A percentile compares a stretch with the other conserved stretches of the same genome.
Conservation (phyloP, 2,888 invertebrate genomes). For the Gymnocheta viridis region DNA sequence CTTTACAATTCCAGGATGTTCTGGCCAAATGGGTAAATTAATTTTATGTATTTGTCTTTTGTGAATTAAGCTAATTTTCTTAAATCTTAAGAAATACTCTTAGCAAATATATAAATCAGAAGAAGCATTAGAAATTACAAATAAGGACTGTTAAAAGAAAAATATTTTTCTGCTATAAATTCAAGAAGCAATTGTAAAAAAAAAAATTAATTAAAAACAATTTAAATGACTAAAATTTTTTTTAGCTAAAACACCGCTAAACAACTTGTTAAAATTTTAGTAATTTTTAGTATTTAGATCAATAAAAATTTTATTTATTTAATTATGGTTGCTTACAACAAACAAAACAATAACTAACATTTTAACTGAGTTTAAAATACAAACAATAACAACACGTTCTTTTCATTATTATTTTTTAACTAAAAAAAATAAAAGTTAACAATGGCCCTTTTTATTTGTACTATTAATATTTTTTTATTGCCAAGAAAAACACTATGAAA, state of each 20-base stretch:
- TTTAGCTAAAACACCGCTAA: slow-evolving; percentile 22
- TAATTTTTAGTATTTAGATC: slow-evolving; percentile 40
- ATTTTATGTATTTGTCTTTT: slow-evolving; percentile 37
- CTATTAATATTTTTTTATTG: background rate
- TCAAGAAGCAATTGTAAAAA: slow-evolving; percentile 17
- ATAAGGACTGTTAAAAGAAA: slow-evolving; percentile 6
- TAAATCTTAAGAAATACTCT: slow-evolving; percentile 38
- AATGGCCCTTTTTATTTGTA: background rate
- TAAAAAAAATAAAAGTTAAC: background rate
- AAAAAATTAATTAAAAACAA: slow-evolving; percentile 11
- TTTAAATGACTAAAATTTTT: slow-evolving; percentile 5
- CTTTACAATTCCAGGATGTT: slow-evolving; percentile 75
- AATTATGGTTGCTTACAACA: slow-evolving; percentile 26
- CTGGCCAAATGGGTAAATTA: slow-evolving; percentile 79
- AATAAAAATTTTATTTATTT: slow-evolving; percentile 35
- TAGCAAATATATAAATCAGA: slow-evolving; percentile 29
- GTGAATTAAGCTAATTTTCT: slow-evolving; percentile 59
- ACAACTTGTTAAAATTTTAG: slow-evolving; percentile 29
- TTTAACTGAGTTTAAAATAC: slow-evolving; percentile 17
- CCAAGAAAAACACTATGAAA: slow-evolving; percentile 36
- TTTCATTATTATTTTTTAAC: background rate
- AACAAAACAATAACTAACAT: slow-evolving; percentile 46
- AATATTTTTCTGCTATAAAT: slow-evolving; percentile 37
- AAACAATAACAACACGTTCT: background rate
- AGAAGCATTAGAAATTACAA: slow-evolving; percentile 16